Conservation (phyloP, 2,797 vertebrate genomes). For the Chelon labrosus region DNA sequence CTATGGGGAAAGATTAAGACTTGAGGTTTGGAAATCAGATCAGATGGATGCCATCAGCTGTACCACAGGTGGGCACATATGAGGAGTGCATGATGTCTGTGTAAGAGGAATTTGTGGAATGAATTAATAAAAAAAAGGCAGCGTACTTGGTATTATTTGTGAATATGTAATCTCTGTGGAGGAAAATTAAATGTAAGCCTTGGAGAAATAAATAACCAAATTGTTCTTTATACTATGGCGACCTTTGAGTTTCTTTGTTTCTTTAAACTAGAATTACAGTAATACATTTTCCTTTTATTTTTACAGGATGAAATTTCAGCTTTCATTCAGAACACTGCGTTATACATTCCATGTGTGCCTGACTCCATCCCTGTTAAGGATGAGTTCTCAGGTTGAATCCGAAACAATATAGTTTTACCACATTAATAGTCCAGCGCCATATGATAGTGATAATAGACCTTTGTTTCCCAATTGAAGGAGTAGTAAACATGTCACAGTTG, state of each 20-base stretch:
- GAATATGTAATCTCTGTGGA: background rate
- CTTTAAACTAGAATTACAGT: background rate
- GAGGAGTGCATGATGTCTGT: conserved; percentile 33
- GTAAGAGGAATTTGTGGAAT: conserved; percentile 21
- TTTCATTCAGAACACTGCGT: conserved; percentile 45
- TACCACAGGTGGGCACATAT: conserved; percentile 52
- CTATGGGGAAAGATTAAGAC: conserved; percentile 38
- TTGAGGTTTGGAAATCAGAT: conserved; percentile 35
- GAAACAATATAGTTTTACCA: conserved; percentile 41
- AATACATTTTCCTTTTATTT: conserved; percentile 34
- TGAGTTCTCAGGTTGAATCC: conserved; percentile 69
- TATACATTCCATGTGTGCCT: conserved; percentile 69
- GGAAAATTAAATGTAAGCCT: conserved; percentile 3
- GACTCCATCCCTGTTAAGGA: conserved; percentile 42
- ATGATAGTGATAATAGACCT: conserved; percentile 57
- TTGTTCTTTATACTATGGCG: background rate
- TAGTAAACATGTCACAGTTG: conserved; percentile 66
- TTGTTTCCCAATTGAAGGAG: conserved; percentile 61
- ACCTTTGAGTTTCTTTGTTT: background rate
- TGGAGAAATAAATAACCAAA: background rate
- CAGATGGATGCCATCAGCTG: conserved; percentile 53
- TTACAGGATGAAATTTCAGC: conserved; percentile 57
- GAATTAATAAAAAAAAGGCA: conserved; percentile 9
- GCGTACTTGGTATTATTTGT: background rate
- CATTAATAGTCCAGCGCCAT: conserved; percentile 40